Evolutionary conservation across 30 jellyfish, hydroid and myxozoan species (phyloP), one percentile per base, ranked within the genome.

Genomic region (Pseudorhiza aurosa): DNA sequence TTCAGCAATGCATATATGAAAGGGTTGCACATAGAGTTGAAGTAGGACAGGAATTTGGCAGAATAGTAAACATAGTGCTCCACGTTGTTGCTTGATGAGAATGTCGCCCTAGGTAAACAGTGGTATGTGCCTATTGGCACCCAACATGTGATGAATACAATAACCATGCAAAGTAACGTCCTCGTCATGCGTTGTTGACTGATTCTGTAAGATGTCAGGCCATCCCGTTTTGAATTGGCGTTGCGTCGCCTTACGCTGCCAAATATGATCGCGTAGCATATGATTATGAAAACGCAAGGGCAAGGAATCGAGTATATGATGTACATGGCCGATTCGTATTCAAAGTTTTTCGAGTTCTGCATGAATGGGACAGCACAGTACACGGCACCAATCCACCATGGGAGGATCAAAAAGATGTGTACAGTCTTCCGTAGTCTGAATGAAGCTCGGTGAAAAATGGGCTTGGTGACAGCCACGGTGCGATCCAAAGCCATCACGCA

Each of bases 21-120:
- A 2, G 67, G 35, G 35, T 53, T 53, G 67, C 67, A 53, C 67
- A 53, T 22, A 8, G 67, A 53, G 14, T 53, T 53, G 67, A 53
- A 53, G 22, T 53, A 53, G 33, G 67, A 53, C 36, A 21, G 14
- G 24, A 53, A n/a, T 22, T 53, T 53, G 67, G 67, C 67, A 1
- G 36, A 53, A 21, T 53, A 12, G 24, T 53, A 22, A 53, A 53
- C 2, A 9, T 4, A 12, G 6, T 21, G 35, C 1, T n/a, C 36
- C 24, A 10, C 36, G 2, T 53, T 19, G 4, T 7, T 14, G 33
- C 36, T 53, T 12, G 36, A 1, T 53, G 67, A 12, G 37, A 4
- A 21, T 9, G 9, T 6, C 14, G 5, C 22, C 9, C 9, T 2
- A 2, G 35, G 35, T 7, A 53, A 21, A 21, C 67, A 15, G 35